Evolutionary conservation across 2,113 vertebrate genomes (phyloP).

Genomic region (Sialia sialis): DNA sequence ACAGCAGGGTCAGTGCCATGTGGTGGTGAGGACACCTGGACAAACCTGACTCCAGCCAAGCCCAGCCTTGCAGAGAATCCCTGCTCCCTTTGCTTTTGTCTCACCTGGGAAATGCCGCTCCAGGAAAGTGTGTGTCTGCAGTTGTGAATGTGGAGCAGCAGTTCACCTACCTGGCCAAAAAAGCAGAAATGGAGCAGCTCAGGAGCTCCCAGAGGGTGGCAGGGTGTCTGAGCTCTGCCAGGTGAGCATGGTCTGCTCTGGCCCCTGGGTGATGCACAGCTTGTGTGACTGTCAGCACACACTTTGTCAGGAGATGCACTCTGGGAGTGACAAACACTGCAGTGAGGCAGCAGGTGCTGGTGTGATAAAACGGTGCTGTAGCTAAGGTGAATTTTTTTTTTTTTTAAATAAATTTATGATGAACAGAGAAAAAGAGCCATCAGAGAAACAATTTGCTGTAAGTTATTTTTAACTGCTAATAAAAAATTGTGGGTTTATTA

Average conservation of each 20-base stretch:
- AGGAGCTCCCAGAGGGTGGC: background rate
- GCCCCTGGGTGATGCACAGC: background rate
- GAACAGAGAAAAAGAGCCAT: background rate
- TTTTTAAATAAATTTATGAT: background rate
- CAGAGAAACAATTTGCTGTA: background rate
- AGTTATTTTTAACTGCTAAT: background rate
- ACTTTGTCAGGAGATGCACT: background rate
- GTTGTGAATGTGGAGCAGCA: fast-evolving
- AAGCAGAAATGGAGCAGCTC: background rate
- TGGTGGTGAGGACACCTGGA: background rate
- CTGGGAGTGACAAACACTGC: background rate
- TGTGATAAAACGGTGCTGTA: background rate
- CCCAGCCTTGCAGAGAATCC: fast-evolving
- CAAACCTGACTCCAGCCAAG: background rate
- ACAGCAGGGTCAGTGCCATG: fast-evolving
- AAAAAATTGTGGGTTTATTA: background rate
- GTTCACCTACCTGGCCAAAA: background rate
- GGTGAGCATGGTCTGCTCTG: background rate
- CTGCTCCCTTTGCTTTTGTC: background rate
- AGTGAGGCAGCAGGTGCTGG: background rate
- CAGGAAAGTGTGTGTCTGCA: background rate
- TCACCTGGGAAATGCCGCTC: background rate
- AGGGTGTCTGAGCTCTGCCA: background rate
- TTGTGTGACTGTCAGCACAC: background rate
- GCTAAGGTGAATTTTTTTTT: background rate